Evolutionary conservation across 2,888 invertebrate species (phyloP).

Genomic region (Thumatha senex): DNA sequence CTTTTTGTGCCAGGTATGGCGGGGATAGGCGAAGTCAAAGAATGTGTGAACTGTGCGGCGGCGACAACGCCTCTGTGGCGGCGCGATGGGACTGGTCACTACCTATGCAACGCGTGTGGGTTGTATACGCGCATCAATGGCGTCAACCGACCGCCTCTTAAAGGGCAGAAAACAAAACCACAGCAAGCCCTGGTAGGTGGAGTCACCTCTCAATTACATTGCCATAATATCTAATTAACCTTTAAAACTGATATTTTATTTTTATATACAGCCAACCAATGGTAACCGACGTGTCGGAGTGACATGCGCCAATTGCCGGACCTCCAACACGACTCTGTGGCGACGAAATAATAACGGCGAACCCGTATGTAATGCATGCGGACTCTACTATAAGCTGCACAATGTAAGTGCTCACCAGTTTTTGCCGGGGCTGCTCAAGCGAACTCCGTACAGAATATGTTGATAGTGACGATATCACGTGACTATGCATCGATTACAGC

Average conservation of each 20-base stretch:
- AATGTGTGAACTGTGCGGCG: conserved; percentile 98
- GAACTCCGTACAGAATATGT: neutral
- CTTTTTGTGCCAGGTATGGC: conserved; percentile 66
- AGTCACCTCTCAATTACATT: neutral
- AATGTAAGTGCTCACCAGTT: conserved; percentile 80
- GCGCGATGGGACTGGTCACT: conserved; percentile 99
- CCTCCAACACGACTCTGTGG: conserved; percentile 97
- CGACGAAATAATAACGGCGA: conserved; percentile 96
- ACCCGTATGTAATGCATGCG: conserved; percentile 99
- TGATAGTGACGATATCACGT: conserved; percentile 26
- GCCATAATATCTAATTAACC: too few relatives aligned
- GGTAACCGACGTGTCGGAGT: conserved; percentile 88
- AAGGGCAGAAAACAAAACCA: conserved; percentile 86
- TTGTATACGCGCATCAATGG: conserved; percentile 91
- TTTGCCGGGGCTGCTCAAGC: conserved; percentile 6
- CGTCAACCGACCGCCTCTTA: conserved; percentile 88
- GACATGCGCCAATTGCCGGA: conserved; percentile 97
- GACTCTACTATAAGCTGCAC: conserved; percentile 96
- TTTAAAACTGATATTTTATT: neutral
- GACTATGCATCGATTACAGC: conserved; percentile 54
- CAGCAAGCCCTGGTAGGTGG: conserved; percentile 77
- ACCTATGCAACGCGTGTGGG: conserved; percentile 99
- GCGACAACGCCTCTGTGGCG: conserved; percentile 98
- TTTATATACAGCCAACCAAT: conserved; percentile 70
- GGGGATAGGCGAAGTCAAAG: conserved; percentile 86